These are phyloP conservation scores for Trilocha varians DNA, from an alignment of 2,888 invertebrate species.

Conservation along the genomic window DNA sequence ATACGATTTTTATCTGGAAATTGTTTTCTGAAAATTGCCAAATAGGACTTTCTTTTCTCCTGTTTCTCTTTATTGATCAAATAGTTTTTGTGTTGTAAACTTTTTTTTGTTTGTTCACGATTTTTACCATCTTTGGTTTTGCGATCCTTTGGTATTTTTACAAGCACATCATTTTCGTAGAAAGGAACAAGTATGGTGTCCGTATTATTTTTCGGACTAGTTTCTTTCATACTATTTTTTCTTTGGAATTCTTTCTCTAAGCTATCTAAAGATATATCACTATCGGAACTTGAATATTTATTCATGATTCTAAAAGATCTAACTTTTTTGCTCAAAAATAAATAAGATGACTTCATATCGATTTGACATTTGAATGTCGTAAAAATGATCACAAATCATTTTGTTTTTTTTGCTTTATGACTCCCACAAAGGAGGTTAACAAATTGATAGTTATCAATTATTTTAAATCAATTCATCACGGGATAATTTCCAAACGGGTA, in stretches of 20 bases:
- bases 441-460: background rate
- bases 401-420: background rate
- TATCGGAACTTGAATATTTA: slow-evolving; percentile 37
- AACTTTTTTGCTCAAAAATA: slow-evolving; percentile 39
- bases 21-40: slow-evolving; percentile 57
- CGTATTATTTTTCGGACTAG: slow-evolving; percentile 34
- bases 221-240: slow-evolving; percentile 23
- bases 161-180: slow-evolving; percentile 61
- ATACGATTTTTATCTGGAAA: slow-evolving; percentile 26
- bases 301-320: slow-evolving; percentile 35
- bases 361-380: background rate
- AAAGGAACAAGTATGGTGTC: slow-evolving; percentile 63
- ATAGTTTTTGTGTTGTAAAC: slow-evolving; percentile 30
- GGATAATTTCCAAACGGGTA: background rate
- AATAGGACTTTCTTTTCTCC: slow-evolving; percentile 35
- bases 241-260: slow-evolving; percentile 39
- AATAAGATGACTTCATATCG: slow-evolving; percentile 28
- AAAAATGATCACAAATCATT: background rate
- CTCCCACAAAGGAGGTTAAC: background rate
- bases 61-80: slow-evolving; percentile 43
- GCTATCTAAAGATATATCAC: slow-evolving; percentile 54
- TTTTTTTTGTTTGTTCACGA: slow-evolving; percentile 21
- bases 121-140: slow-evolving; percentile 18
- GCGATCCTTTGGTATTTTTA: slow-evolving; percentile 48
- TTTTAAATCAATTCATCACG: no score